Evolutionary conservation across 2,888 invertebrate genomes (phyloP), one percentile per base, ranked within the genome.

Genomic region (Agriopis leucophaearia): DNA sequence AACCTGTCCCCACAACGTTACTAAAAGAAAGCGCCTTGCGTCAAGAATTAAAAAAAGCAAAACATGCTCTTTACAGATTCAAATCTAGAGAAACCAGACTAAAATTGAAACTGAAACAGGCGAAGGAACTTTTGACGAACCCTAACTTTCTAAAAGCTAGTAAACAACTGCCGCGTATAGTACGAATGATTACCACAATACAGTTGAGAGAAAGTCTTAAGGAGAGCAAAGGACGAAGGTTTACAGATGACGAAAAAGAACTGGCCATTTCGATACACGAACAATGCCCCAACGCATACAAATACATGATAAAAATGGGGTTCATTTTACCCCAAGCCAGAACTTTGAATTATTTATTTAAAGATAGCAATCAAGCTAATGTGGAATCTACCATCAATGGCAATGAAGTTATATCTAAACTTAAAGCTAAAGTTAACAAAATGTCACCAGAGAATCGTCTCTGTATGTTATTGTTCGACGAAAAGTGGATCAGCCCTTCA

Each of bases 181-280:
- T 36, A 10, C n/a, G 45, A 36, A 57, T 36, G 9, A 10, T 57
- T 10, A 57, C 45, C 12, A 12, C 13, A 7, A 35, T 44, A 3
- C 57, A 45, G 45, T 15, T 57, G 8, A 35, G 56, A 45, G 15
- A 45, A 15, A 15, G 7, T 36, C 9, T 10, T 0, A 57, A 57
- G 10, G n/a, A 13, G 9, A n/a, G 4, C 13, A 27, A 27, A n/a
- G 57, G 57, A 9, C 45, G 36, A 12, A 45, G 57, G n/a, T 57
- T 45, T 45, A 45, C 35, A n/a, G 57, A 36, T 0, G 57, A 57
- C 2, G 57, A 57, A 57, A 57, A 47, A 36, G 27, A 57, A n/a
- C 10, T 57, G 27, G 45, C 45, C 2, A 8, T 3, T 15, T 35
- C 35, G 18, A 1, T 57, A n/a, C 27, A 12, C 1, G 15, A 42